phyloP scores from a whole-genome alignment of 2,888 invertebrate genomes.

The Pemphredon lugubris region DNA sequence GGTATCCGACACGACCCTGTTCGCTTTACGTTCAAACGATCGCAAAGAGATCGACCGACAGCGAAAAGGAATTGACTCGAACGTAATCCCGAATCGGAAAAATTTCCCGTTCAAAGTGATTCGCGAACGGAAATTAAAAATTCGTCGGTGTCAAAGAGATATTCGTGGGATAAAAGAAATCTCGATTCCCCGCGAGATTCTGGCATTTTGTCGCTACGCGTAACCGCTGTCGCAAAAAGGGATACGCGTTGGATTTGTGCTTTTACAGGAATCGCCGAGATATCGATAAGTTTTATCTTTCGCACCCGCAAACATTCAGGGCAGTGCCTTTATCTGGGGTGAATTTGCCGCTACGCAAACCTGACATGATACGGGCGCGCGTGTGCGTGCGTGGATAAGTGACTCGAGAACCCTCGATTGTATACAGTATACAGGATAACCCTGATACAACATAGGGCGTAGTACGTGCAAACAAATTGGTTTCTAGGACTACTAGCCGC shows the following conservation, averaged over 20 bases:
- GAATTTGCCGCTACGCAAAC: conserved; percentile 23
- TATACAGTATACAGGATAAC: not conserved
- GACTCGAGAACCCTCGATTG: conserved; percentile 17
- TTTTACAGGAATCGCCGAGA: conserved; percentile 4
- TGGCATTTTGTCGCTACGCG: conserved; percentile 6
- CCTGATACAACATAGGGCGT: not conserved
- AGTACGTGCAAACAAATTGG: conserved; percentile 4
- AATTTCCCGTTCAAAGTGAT: no score
- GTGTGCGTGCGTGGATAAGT: conserved; percentile 23
- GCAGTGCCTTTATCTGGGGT: conserved; percentile 39
- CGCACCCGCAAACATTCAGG: conserved; percentile 46
- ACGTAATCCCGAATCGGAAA: no score
- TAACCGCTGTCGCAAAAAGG: conserved; percentile 8
- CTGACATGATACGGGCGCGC: conserved; percentile 29
- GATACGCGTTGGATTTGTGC: conserved; percentile 27
- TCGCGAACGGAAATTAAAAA: not conserved
- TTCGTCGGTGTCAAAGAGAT: not conserved
- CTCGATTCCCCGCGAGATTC: not conserved
- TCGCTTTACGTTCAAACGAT: no score
- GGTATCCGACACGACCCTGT: no score
- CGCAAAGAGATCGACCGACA: no score
- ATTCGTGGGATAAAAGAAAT: not conserved
- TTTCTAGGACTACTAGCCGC: not conserved
- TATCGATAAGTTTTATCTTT: conserved; percentile 45
- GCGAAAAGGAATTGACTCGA: no score